A percentile compares a stretch with the other conserved stretches of the same genome.
Evolutionary conservation across 2,888 invertebrate species (phyloP).

Genomic region (Pandemis cinnamomeana): DNA sequence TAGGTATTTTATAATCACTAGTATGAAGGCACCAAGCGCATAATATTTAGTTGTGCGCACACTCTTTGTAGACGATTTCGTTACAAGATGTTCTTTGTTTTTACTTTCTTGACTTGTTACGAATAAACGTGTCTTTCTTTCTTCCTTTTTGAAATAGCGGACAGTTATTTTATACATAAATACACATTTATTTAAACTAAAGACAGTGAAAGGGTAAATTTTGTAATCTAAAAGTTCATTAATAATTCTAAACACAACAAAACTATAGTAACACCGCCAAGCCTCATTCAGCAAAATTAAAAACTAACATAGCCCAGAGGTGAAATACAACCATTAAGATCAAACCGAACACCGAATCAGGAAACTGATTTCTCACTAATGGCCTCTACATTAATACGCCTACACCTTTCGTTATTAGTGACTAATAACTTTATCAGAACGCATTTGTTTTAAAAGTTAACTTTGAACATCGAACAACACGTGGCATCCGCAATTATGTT

Average conservation of each 20-base stretch:
- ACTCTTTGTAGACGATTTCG: too few relatives aligned
- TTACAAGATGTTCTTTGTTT: too few relatives aligned
- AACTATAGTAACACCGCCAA: neutral
- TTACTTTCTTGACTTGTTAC: too few relatives aligned
- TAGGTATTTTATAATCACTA: neutral
- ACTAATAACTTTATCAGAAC: slow-evolving; percentile 36
- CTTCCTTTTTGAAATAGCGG: too few relatives aligned
- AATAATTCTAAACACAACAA: neutral
- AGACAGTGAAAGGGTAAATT: too few relatives aligned
- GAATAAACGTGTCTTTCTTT: too few relatives aligned
- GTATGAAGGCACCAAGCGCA: neutral
- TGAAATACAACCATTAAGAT: slow-evolving; percentile 22
- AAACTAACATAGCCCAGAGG: slow-evolving; percentile 19
- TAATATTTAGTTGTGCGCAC: too few relatives aligned
- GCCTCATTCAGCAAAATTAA: neutral
- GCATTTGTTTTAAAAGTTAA: slow-evolving; percentile 27
- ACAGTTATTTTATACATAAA: too few relatives aligned
- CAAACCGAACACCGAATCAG: slow-evolving; percentile 23
- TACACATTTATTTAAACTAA: too few relatives aligned
- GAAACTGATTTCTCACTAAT: slow-evolving; percentile 32
- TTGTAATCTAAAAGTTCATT: neutral
- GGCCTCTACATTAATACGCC: slow-evolving; percentile 33
- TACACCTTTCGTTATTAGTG: slow-evolving; percentile 28
- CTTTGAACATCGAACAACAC: slow-evolving; percentile 32
- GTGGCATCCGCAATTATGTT: slow-evolving; percentile 44